Conservation (phyloP, 2,888 invertebrate species). For the Brachyptera putata region DNA sequence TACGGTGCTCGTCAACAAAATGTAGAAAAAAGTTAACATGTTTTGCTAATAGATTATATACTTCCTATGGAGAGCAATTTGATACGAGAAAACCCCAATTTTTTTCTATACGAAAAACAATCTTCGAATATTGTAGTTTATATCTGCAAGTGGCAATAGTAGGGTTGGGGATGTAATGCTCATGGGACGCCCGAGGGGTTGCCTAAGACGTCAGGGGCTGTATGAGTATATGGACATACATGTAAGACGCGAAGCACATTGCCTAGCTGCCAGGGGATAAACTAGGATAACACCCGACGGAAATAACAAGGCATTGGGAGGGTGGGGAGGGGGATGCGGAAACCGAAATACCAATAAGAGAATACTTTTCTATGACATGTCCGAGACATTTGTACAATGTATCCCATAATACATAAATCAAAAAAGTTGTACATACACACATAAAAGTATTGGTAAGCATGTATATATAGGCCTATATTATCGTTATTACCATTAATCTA, state of each 20-base stretch:
- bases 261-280: constrained; percentile 12
- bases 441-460: no score
- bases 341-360: neutral
- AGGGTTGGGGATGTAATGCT: constrained; percentile 7
- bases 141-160: constrained; percentile 22
- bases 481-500: no score
- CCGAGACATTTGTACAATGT: neutral
- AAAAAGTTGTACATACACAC: no score
- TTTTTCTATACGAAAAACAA: no score
- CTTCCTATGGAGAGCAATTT: no score
- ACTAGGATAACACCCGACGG: constrained; percentile 16
- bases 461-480: no score
- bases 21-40: no score
- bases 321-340: neutral
- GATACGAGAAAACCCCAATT: no score
- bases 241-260: neutral
- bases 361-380: neutral
- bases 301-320: neutral
- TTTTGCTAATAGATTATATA: no score
- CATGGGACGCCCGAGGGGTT: constrained; percentile 26
- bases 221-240: neutral
- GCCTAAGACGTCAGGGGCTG: constrained; percentile 36
- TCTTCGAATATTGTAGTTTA: constrained; percentile 12
- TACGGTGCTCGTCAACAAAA: no score
- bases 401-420: neutral